These are phyloP conservation scores for Laterallus jamaicensis DNA, from an alignment of 2,113 vertebrate species.

Conservation along the genomic window DNA sequence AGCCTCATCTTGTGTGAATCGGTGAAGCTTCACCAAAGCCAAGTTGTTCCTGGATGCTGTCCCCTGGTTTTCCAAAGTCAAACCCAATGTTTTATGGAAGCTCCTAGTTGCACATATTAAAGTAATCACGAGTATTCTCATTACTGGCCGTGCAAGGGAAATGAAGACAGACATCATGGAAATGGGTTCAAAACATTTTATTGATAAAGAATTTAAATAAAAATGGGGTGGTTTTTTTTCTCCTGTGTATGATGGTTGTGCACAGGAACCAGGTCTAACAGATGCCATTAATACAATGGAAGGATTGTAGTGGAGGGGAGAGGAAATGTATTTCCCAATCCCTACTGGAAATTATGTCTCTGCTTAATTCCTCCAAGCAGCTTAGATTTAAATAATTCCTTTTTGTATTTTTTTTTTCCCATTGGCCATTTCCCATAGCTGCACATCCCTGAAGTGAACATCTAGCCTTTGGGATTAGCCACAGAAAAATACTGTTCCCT, in stretches of 20 bases:
- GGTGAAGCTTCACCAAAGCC: background rate
- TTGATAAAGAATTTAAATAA: conserved; percentile 37
- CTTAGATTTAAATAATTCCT: conserved; percentile 6
- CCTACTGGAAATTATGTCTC: conserved; percentile 55
- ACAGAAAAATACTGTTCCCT: background rate
- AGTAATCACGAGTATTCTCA: conserved; percentile 44
- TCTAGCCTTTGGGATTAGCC: background rate
- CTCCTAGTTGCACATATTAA: conserved; percentile 36
- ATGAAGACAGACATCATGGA: conserved; percentile 52
- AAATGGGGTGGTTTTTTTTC: background rate
- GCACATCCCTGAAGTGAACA: background rate
- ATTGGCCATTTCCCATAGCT: background rate
- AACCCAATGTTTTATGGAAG: background rate
- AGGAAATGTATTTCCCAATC: conserved; percentile 61
- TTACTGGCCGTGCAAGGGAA: conserved; percentile 46
- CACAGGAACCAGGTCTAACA: conserved; percentile 31
- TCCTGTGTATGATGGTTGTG: conserved; percentile 21
- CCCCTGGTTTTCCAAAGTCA: background rate
- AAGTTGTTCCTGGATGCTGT: conserved; percentile 10
- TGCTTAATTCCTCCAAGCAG: conserved; percentile 51
- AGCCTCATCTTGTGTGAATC: background rate
- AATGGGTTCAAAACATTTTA: conserved; percentile 27
- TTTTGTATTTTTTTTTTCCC: background rate
- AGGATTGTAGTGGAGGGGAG: conserved; percentile 30
- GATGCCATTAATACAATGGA: conserved; percentile 47